Conservation (phyloP, 2,797 vertebrate species). For the Chelon auratus region DNA sequence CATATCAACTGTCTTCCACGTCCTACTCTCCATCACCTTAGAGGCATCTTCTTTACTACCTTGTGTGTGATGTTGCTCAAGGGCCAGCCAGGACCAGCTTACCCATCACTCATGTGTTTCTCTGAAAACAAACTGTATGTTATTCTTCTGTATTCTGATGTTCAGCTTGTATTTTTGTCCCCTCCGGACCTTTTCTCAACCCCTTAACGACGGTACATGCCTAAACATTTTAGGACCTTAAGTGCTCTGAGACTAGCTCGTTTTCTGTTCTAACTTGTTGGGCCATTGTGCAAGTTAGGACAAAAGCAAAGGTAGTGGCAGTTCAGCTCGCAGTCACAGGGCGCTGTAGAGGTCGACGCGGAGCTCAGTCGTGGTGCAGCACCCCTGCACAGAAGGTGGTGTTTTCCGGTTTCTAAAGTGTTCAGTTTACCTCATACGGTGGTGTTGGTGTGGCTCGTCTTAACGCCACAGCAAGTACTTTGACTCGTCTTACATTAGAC, state of each 20-base stretch:
- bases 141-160: slow-evolving; percentile 56
- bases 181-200: slow-evolving; percentile 34
- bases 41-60: slow-evolving; percentile 45
- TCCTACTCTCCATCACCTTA: slow-evolving; percentile 33
- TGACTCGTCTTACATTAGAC: slow-evolving; percentile 7
- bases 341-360: slow-evolving; percentile 11
- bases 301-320: slow-evolving; percentile 18
- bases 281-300: slow-evolving; percentile 57
- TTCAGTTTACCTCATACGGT: slow-evolving; percentile 61
- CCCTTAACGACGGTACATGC: slow-evolving; percentile 49
- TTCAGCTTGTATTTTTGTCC: slow-evolving; percentile 58
- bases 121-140: slow-evolving; percentile 48
- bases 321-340: slow-evolving; percentile 20
- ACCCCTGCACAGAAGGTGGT: slow-evolving; percentile 12
- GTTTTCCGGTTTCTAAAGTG: slow-evolving; percentile 29
- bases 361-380: slow-evolving; percentile 3
- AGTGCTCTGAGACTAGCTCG: slow-evolving; percentile 73
- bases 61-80: slow-evolving; percentile 52
- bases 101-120: slow-evolving; percentile 50
- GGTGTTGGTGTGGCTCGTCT: slow-evolving; percentile 22
- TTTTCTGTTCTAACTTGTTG: slow-evolving; percentile 52
- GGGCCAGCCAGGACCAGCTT: slow-evolving; percentile 51
- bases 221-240: slow-evolving; percentile 71
- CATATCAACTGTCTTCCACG: slow-evolving; percentile 59
- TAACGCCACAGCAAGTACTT: slow-evolving; percentile 3